phyloP scores from a whole-genome alignment of 1,140 invertebrate genomes.

The Zophobas atratus region DNA sequence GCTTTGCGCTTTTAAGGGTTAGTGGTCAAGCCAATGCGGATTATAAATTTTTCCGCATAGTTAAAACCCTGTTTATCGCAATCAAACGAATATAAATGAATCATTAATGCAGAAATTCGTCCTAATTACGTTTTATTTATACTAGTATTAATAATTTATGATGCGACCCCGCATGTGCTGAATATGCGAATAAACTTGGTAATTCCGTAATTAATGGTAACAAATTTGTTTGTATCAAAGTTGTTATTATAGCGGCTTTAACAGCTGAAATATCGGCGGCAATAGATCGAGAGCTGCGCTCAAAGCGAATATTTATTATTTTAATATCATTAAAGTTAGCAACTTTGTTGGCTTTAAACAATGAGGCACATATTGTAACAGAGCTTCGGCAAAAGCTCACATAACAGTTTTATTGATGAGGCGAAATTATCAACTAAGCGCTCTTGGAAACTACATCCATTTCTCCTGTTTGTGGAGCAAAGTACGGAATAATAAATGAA shows the following conservation, averaged over 20 bases:
- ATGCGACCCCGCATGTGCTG: slow-evolving; percentile 27
- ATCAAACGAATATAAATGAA: slow-evolving; percentile 40
- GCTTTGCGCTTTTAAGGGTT: no score
- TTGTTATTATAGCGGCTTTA: slow-evolving; percentile 18
- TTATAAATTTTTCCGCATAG: slow-evolving; percentile 15
- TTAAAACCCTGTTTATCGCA: slow-evolving; percentile 23
- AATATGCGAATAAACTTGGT: slow-evolving; percentile 39
- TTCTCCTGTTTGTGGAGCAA: neutral
- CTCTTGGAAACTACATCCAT: slow-evolving; percentile 24
- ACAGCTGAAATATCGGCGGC: slow-evolving; percentile 13
- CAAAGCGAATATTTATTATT: slow-evolving; percentile 40
- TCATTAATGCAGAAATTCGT: slow-evolving; percentile 42
- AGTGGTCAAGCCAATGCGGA: no score
- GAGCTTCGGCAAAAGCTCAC: slow-evolving; percentile 22
- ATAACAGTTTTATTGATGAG: slow-evolving; percentile 14
- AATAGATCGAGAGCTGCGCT: slow-evolving; percentile 23
- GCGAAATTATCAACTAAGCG: slow-evolving; percentile 29
- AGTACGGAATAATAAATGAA: neutral
- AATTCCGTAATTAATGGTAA: slow-evolving; percentile 36
- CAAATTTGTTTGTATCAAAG: slow-evolving; percentile 38
- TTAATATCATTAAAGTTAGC: slow-evolving; percentile 24
- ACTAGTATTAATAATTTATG: slow-evolving; percentile 40
- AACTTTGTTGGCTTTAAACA: slow-evolving; percentile 8
- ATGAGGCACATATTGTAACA: slow-evolving; percentile 15
- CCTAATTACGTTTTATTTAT: slow-evolving; percentile 40